phyloP scores from a whole-genome alignment of 1,140 invertebrate genomes.

The Saccostrea echinata region DNA sequence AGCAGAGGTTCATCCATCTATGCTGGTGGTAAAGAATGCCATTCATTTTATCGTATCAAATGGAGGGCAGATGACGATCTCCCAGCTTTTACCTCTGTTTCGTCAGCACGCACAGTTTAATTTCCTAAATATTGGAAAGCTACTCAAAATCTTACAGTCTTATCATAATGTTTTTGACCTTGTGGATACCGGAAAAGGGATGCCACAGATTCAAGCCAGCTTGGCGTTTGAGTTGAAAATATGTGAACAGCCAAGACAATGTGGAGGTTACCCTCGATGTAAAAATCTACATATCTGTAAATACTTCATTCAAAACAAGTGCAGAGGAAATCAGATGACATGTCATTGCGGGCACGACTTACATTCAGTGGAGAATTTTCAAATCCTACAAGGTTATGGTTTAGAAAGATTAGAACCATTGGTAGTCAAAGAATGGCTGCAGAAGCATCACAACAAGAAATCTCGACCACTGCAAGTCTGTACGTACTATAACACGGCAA shows the following conservation, averaged over 20 bases:
- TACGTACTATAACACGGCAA: not conserved
- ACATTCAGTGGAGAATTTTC: not conserved
- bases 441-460: not conserved
- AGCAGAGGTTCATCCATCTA: not conserved
- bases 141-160: not conserved
- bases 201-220: not conserved
- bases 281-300: not conserved
- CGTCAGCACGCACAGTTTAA: not conserved
- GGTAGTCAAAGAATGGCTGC: not conserved
- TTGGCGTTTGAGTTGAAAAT: not conserved
- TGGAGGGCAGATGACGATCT: not conserved
- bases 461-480: not conserved
- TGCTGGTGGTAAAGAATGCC: not conserved
- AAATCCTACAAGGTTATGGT: not conserved
- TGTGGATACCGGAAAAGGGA: not conserved
- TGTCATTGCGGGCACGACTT: not conserved
- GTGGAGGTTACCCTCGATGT: not conserved
- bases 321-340: not conserved
- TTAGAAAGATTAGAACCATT: not conserved
- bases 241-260: not conserved
- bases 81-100: not conserved
- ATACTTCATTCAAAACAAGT: conserved; percentile 23
- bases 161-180: not conserved
- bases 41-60: not conserved
- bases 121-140: not conserved